Conservation (phyloP, 2,797 vertebrate species). For the Phaenicophaeus curvirostris region DNA sequence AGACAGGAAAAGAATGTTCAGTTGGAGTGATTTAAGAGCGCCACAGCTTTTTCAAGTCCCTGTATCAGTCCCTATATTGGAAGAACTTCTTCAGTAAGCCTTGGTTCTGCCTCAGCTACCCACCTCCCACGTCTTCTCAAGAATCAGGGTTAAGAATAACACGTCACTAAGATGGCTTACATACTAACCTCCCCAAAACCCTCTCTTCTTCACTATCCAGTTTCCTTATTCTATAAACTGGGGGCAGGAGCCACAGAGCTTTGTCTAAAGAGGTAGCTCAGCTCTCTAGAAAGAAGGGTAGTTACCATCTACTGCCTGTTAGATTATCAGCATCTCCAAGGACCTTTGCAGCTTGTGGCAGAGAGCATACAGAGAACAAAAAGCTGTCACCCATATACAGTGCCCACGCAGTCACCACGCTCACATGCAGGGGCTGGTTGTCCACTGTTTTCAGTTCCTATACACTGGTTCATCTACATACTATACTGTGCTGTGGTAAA, state of each 20-base stretch:
- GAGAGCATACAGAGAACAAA: not conserved
- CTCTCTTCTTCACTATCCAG: not conserved
- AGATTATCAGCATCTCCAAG: not conserved
- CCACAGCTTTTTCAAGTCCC: not conserved
- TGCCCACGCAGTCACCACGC: not conserved
- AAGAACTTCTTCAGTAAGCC: not conserved
- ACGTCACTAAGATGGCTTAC: not conserved
- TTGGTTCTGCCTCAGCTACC: not conserved
- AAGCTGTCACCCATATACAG: not conserved
- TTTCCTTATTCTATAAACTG: not conserved
- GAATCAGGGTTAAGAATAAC: not conserved
- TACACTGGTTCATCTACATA: not conserved
- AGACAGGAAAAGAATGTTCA: conserved; percentile 29
- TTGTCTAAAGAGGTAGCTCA: not conserved
- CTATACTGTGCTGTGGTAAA: not conserved
- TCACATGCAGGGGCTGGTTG: not conserved
- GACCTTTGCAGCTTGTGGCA: not conserved
- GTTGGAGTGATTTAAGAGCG: not conserved
- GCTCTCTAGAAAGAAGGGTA: not conserved
- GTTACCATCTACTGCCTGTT: not conserved
- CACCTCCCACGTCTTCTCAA: not conserved
- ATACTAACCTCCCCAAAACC: not conserved
- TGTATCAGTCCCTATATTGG: accelerated
- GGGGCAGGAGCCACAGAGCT: not conserved
- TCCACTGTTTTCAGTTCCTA: not conserved